Conservation (phyloP, 2,888 invertebrate species). For the Shargacucullia verbasci region DNA sequence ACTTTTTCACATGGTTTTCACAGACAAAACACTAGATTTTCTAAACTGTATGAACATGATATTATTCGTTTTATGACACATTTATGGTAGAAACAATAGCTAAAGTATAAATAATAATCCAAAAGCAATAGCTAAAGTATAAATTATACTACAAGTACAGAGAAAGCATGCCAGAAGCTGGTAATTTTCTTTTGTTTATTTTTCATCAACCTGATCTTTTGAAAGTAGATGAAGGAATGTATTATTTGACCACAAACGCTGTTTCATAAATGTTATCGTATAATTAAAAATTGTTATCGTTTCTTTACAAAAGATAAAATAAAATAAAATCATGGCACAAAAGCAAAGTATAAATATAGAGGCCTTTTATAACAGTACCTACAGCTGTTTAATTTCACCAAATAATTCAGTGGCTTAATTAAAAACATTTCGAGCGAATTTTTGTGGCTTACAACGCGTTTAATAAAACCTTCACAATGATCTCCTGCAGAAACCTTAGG, state of each 20-base stretch:
- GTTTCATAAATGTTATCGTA: conserved; percentile 27
- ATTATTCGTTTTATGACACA: no score
- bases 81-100: no score
- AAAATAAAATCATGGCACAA: conserved; percentile 50
- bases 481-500: conserved; percentile 56
- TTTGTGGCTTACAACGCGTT: conserved; percentile 65
- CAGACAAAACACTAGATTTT: no score
- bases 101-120: no score
- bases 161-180: no score
- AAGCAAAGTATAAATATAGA: conserved; percentile 51
- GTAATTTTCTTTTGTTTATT: no score
- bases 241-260: conserved; percentile 13
- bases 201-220: conserved; percentile 8
- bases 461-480: conserved; percentile 63
- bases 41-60: no score
- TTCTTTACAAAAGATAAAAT: conserved; percentile 39
- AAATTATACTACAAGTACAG: no score
- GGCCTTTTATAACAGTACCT: conserved; percentile 45
- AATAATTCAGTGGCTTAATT: conserved; percentile 65
- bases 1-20: no score
- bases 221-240: neutral
- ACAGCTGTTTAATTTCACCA: conserved; percentile 61
- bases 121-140: no score
- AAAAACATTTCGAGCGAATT: conserved; percentile 64
- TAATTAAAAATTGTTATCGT: conserved; percentile 39